Evolutionary conservation across 2,888 invertebrate species (phyloP).

Genomic region (Drosophila mulleri): DNA sequence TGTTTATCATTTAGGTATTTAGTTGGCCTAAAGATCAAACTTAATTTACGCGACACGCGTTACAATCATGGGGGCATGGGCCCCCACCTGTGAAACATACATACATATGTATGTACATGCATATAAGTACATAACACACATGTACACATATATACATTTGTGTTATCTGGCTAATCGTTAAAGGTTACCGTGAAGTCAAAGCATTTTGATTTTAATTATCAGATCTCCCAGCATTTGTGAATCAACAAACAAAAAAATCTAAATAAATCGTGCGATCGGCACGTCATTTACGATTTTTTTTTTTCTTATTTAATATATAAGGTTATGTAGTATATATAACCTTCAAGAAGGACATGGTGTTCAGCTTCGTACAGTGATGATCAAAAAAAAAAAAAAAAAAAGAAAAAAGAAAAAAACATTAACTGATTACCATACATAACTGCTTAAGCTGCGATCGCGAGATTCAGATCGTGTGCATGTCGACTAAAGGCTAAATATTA

Average conservation of each 20-base stretch:
- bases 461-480: too few relatives aligned
- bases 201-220: constrained; percentile 16
- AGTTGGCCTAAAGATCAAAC: constrained; percentile 7
- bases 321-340: constrained; percentile 9
- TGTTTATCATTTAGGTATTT: constrained; percentile 22
- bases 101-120: neutral
- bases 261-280: constrained; percentile 3
- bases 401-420: too few relatives aligned
- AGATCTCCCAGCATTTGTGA: constrained; percentile 9
- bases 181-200: constrained; percentile 16
- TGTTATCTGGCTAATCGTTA: constrained; percentile 14
- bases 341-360: constrained; percentile 34
- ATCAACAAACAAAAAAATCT: constrained; percentile 3
- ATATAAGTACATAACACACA: neutral
- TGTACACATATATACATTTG: too few relatives aligned
- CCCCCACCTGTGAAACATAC: neutral
- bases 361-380: neutral
- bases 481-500: too few relatives aligned
- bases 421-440: too few relatives aligned
- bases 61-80: neutral
- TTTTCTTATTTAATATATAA: neutral
- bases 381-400: too few relatives aligned
- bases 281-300: neutral
- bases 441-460: too few relatives aligned
- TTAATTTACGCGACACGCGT: constrained; percentile 11